Percentiles rank a stretch among this genome's conserved stretches.
Evolutionary conservation across 2,888 invertebrate genomes (phyloP).

Genomic region (Aleiodes leptofemur): DNA sequence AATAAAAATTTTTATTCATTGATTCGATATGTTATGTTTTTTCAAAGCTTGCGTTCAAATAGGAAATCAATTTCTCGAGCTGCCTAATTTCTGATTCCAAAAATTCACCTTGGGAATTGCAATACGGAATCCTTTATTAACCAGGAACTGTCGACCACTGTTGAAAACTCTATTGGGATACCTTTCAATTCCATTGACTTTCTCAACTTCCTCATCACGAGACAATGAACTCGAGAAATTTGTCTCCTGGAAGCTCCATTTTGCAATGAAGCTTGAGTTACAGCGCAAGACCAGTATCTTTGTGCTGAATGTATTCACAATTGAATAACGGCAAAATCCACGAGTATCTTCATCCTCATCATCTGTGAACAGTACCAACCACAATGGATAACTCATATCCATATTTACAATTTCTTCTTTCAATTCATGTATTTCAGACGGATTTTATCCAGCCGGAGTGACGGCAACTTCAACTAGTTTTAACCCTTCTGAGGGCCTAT

Average conservation of each 20-base stretch:
- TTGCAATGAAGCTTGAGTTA: conserved; percentile 49
- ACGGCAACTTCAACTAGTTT: too few species aligned
- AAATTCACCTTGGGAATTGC: too few species aligned
- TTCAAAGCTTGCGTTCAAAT: too few species aligned
- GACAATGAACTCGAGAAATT: not conserved
- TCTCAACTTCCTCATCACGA: not conserved
- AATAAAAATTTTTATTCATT: too few species aligned
- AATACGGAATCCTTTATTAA: too few species aligned
- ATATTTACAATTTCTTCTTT: not conserved
- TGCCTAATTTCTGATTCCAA: too few species aligned
- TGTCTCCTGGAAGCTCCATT: conserved; percentile 53
- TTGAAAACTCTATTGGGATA: too few species aligned
- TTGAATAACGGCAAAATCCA: conserved; percentile 53
- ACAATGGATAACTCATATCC: conserved; percentile 42
- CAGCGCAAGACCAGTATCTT: conserved; percentile 61
- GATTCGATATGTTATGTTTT: too few species aligned
- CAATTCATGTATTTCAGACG: conserved; percentile 53
- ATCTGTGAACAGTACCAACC: conserved; percentile 63
- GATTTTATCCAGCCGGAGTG: conserved; percentile 38
- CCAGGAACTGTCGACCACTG: too few species aligned
- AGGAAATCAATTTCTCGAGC: too few species aligned
- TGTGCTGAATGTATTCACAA: conserved; percentile 59
- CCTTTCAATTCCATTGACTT: too few species aligned
- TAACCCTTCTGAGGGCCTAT: too few species aligned
- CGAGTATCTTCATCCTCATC: conserved; percentile 40